Evolutionary conservation across 2,797 vertebrate genomes (phyloP).

Genomic region (Cyclura pinguis): DNA sequence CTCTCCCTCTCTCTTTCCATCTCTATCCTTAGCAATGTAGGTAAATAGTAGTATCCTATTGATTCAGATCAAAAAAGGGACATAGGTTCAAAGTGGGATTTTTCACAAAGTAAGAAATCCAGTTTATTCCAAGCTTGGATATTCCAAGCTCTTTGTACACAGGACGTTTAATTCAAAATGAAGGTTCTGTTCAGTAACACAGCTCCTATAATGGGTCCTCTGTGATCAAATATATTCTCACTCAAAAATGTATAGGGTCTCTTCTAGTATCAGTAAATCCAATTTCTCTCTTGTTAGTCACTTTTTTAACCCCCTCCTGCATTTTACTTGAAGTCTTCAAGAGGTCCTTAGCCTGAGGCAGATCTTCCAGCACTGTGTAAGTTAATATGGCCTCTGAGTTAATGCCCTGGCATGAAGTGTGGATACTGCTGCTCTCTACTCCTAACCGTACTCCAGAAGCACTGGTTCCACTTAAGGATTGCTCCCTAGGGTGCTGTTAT

Average conservation of each 20-base stretch:
- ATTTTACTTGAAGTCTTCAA: neutral
- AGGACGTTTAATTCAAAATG: constrained; percentile 5
- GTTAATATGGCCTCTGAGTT: neutral
- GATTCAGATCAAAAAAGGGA: neutral
- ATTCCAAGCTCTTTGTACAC: neutral
- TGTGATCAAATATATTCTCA: neutral
- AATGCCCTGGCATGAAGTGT: constrained; percentile 9
- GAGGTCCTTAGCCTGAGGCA: neutral
- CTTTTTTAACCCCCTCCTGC: neutral
- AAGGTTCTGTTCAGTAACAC: neutral
- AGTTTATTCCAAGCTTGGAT: neutral
- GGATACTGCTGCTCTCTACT: neutral
- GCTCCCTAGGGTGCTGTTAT: constrained; percentile 15
- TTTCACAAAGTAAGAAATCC: neutral
- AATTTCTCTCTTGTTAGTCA: neutral
- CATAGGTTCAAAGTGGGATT: neutral
- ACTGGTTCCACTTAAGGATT: neutral
- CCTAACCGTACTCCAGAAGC: neutral
- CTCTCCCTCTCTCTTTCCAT: neutral
- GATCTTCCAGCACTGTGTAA: neutral
- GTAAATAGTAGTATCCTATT: no score
- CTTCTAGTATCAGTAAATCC: neutral
- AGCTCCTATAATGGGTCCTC: neutral
- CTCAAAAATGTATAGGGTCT: neutral
- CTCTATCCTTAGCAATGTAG: neutral